Conservation (phyloP, 2,797 vertebrate genomes). For the Lagodon rhomboides region DNA sequence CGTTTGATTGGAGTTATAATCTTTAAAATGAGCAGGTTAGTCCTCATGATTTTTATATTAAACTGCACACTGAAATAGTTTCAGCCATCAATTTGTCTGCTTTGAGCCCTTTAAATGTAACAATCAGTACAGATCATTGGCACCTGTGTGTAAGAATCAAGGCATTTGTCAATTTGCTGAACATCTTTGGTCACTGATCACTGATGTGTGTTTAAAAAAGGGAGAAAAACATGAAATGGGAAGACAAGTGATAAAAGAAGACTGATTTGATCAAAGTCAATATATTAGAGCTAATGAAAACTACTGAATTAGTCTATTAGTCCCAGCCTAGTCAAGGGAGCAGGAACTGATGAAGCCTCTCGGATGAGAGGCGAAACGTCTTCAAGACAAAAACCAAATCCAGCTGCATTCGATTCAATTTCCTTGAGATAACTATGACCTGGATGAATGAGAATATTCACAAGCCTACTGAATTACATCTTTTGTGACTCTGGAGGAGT, state of each 20-base stretch:
- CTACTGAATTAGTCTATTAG: no score
- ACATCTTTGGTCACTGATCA: no score
- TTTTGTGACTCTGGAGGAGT: neutral
- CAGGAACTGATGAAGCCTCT: no score
- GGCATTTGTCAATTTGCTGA: no score
- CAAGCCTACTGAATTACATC: neutral
- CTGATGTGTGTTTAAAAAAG: neutral
- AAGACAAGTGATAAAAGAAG: neutral
- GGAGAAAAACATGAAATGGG: neutral
- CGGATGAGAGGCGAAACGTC: no score
- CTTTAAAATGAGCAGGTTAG: constrained; percentile 63
- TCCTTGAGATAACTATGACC: no score
- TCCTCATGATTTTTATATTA: neutral
- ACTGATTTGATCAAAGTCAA: neutral
- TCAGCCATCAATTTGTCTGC: neutral
- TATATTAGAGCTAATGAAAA: neutral
- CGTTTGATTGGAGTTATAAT: constrained; percentile 4
- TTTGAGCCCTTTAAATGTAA: neutral
- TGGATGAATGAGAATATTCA: no score
- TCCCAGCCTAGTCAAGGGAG: no score
- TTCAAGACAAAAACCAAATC: no score
- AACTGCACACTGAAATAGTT: neutral
- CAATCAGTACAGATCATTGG: constrained; percentile 25
- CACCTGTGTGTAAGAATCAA: constrained; percentile 25
- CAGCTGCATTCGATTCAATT: no score